Percentiles rank a stretch among this genome's conserved stretches.
Conservation (phyloP, 2,888 invertebrate species). For the Rapana venosa region DNA sequence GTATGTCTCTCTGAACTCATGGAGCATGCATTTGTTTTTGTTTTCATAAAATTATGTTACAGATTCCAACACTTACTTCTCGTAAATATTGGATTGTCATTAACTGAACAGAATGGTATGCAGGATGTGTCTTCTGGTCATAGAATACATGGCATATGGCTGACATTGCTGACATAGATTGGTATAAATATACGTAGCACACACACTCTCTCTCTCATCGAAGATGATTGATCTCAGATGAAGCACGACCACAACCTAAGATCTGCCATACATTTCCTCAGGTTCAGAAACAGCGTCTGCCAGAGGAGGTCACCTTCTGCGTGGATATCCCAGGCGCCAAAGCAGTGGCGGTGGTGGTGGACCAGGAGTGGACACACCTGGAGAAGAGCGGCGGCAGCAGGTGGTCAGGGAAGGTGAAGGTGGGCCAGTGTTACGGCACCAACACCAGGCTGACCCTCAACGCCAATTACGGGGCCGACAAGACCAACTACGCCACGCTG, state of each 20-base stretch:
- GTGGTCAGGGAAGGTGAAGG: constrained; percentile 74
- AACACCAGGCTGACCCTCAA: constrained; percentile 74
- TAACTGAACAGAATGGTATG: too few species aligned
- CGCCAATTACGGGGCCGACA: constrained; percentile 77
- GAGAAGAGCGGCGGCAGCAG: constrained; percentile 61
- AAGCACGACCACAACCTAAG: neutral
- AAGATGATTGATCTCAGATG: too few species aligned
- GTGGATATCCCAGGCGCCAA: constrained; percentile 74
- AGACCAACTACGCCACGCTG: constrained; percentile 76
- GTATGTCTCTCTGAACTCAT: too few species aligned
- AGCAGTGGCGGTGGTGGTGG: constrained; percentile 77
- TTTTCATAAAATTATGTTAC: too few species aligned
- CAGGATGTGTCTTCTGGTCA: too few species aligned
- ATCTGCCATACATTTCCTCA: neutral
- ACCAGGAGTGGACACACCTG: constrained; percentile 77
- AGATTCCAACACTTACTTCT: too few species aligned
- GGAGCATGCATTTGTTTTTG: too few species aligned
- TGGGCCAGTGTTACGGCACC: constrained; percentile 67
- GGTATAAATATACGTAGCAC: too few species aligned
- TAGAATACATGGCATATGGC: too few species aligned
- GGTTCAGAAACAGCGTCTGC: constrained; percentile 51
- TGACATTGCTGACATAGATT: too few species aligned
- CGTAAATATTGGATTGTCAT: too few species aligned
- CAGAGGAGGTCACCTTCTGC: constrained; percentile 65
- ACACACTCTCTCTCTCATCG: too few species aligned